Base-by-base conservation (phyloP, 2,888 invertebrate species). In the Hecatera dysodea region DNA sequence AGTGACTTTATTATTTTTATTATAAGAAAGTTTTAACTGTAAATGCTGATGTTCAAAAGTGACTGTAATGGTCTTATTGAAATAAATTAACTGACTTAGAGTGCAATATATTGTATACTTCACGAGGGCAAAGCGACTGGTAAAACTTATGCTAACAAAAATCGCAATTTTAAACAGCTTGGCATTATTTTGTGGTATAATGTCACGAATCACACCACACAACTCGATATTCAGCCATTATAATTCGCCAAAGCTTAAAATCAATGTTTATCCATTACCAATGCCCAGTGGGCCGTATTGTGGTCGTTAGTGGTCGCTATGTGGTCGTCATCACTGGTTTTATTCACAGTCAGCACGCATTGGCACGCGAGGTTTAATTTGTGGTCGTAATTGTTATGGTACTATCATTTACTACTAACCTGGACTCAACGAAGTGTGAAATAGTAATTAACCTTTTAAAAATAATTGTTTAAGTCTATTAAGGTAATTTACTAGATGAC, bases 281-380 rank as follows among this genome's bases (percentile, higher is more conserved):
- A 42, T 44, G 64, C 22, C 19, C 64, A 61, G 2, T 53, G 44
- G 11, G 24, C 46, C 55, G 17, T n/a, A 39, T 27, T 50, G 15
- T 50, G 60, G 36, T 78, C 72, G 39, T 81, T 78, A 81, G 82
- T 61, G 60, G 71, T 50, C 50, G 11, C 27, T 11, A 11, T 36
- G 52, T 75, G 66, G 78, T 72, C 27, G 8, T 56, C 59, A 69
- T 48, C 59, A 48, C 48, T 17, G 22, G 46, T 61, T 72, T 61
- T 64, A 72, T 60, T 55, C 27, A 60, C 78, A 22, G 48, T 64
- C 42, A 19, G 67, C 82, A 79, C 82, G 78, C 78, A 33, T 81
- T 67, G n/a, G 39, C 5, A 33, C 33, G 48, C 44, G 22, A 50
- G 65, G 65, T 72, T 81, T 65, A 67, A 81, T 79, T 69, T 74